Base-by-base conservation (phyloP, 2,113 vertebrate genomes). In the Mustelus asterias region DNA sequence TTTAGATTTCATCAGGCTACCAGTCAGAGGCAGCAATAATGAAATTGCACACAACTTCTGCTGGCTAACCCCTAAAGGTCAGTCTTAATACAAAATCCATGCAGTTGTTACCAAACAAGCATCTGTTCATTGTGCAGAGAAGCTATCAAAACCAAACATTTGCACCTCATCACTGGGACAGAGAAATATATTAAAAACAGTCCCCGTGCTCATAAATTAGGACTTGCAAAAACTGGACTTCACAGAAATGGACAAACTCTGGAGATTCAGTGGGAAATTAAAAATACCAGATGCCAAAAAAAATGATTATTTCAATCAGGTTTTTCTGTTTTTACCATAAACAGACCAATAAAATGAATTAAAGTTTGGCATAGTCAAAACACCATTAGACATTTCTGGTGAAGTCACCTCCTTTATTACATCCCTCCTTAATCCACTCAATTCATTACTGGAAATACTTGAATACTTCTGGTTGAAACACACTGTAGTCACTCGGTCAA, bases 241-340 rank as follows among this genome's bases (percentile, higher is more conserved):
- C 94, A 95, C 69, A 72, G 69, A 70, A 37, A 26, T 37, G 26
- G 67, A 54, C 69, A 95, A 90, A 54, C 88, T 72, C 94, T 48
- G 1, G 67, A 72, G 94, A 54, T 72, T 95, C 44, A 14, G 69
- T 95, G 94, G 94, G 94, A 95, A 72, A 95, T 95, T 72, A 95
- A 95, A 95, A 95, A 95, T 72, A 48, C 10, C 94, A 72, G 69
- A 95, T 72, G 44, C 41, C 67, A 48, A 22, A 90, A 90, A 44
- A 94, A 72, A 72, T 7, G 94, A 95, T 95, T 95, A 95, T 95
- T 95, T 95, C 94, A 72, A 54, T 95, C 22, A 33, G 24, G 1
- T 95, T 76, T 70, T 37, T 65, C 89, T 93, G 89, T 65, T 93
- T 93, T 37, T 65, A 65, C 63, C 89, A 93, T 93, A 93, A 93